Conservation (phyloP, 2,888 invertebrate genomes). For the Lasioglossum oenotherae region DNA sequence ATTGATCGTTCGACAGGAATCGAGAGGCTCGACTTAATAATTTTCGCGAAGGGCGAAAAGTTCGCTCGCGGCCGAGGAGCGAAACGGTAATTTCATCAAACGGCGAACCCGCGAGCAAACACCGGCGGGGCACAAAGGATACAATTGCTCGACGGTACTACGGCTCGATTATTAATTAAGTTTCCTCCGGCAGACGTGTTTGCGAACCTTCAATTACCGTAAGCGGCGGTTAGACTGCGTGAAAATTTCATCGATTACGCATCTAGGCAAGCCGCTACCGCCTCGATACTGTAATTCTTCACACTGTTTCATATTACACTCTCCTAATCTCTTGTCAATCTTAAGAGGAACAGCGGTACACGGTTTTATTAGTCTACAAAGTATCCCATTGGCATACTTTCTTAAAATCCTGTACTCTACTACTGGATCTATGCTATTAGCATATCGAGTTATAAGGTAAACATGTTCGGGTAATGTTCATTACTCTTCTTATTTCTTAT, state of each 20-base stretch:
- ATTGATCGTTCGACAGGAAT: not conserved
- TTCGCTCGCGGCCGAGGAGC: constrained; percentile 2
- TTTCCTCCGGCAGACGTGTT: constrained; percentile 30
- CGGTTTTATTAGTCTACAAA: not conserved
- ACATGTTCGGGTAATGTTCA: not conserved
- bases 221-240: constrained; percentile 8
- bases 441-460: not conserved
- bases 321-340: not conserved
- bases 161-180: constrained; percentile 46
- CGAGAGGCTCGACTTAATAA: not conserved
- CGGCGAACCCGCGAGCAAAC: constrained; percentile 33
- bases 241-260: constrained; percentile 37
- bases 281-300: not conserved
- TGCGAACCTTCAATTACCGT: constrained; percentile 28
- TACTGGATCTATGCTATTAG: not conserved
- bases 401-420: not conserved
- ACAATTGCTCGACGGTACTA: constrained; percentile 42
- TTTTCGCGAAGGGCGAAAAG: constrained; percentile 19
- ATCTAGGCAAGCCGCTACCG: not conserved
- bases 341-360: not conserved
- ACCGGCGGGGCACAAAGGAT: constrained; percentile 39
- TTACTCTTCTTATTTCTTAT: not conserved
- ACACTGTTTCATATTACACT: not conserved
- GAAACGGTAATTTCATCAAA: constrained; percentile 33
- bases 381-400: not conserved